Evolutionary conservation across 1,140 invertebrate species (phyloP), one percentile per base, ranked within the genome.

Genomic region (Saccostrea cuccullata): DNA sequence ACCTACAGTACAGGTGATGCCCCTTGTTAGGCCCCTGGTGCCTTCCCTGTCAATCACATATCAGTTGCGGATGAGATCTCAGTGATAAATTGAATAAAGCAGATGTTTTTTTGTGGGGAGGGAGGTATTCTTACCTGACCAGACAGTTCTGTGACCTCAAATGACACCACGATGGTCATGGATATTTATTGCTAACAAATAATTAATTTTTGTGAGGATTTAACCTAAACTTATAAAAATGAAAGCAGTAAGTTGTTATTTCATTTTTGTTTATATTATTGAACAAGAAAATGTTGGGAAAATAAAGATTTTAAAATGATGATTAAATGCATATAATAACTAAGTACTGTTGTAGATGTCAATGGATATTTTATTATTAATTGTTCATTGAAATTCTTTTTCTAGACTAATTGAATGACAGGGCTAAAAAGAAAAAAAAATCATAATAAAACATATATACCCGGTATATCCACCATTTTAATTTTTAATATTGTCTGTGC

Each of bases 41-140:
- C 70, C 26, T 77, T 26, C 30, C 70, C 70, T 77, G 70, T 77
- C 70, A 77, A 77, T 77, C 70, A 77, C 26, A 40, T 77, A 77
- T 77, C 70, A 77, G 70, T 77, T 77, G 70, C 70, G 26, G 70
- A 77, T 77, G 70, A 77, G 70, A 77, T 77, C 70, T 77, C 26
- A 30, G 11, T 30, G 70, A 77, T 77, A 77, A 36, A 77, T 77
- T 36, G 70, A 77, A 77, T 77, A 77, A 77, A 77, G 30, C 70
- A 77, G 70, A 77, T 77, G 70, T 77, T 77, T 77, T 67, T 67
- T 77, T 30, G 26, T 36, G 26, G 70, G 70, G 70, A 77, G 70
- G 70, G 70, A 77, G 23, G 13, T 64, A 30, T 26, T 77, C 30
- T 77, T 13, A 77, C 70, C 30, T 77, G 70, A 26, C 30, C 70